Evolutionary conservation across 1,140 invertebrate genomes (phyloP), one percentile per base, ranked within the genome.

Genomic region (Drosophila parvula): DNA sequence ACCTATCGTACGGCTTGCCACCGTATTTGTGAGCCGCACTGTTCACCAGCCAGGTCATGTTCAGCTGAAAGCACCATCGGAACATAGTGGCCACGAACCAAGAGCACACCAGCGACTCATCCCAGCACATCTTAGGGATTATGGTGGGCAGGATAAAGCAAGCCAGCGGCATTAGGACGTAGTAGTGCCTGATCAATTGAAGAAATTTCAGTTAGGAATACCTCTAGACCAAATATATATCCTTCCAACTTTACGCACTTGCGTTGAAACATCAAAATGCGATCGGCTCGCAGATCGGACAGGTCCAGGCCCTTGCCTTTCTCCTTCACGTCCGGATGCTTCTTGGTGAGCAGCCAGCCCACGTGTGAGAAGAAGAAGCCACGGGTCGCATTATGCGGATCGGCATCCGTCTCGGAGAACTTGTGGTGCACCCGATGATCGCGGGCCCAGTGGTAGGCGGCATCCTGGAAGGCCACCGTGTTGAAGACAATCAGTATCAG

Each of bases 391-490:
- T 99, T 99, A 88, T 99, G 98, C 0, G 98, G 98, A 93, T 99
- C 98, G 5, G 98, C 98, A 92, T 99, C 95, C 0, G 98, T 99
- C 92, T 99, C 98, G 4, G 96, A 97, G 93, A 96, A 99, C 92
- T 99, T 99, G 93, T 99, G 98, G 92, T 99, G 98, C 69, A 98
- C 96, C 74, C 98, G 94, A 93, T 99, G 98, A 92, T 99, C 98
- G 62, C 98, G 94, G 0, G 96, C 94, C 98, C 98, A 99, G 90
- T 98, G 98, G 64, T 96, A 95, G n/a, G 97, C 96, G 50, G 96
- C 95, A 93, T 99, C 98, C 96, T 99, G 93, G 92, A 98, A 97
- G 12, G 98, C 97, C 16, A 98, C 91, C 0, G 96, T 97, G 81
- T 99, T 97, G 91, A 95, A 95, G 7, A 96, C 80, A 14, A 96